Conservation (phyloP, 1,140 invertebrate genomes). For the Ericerus pela region DNA sequence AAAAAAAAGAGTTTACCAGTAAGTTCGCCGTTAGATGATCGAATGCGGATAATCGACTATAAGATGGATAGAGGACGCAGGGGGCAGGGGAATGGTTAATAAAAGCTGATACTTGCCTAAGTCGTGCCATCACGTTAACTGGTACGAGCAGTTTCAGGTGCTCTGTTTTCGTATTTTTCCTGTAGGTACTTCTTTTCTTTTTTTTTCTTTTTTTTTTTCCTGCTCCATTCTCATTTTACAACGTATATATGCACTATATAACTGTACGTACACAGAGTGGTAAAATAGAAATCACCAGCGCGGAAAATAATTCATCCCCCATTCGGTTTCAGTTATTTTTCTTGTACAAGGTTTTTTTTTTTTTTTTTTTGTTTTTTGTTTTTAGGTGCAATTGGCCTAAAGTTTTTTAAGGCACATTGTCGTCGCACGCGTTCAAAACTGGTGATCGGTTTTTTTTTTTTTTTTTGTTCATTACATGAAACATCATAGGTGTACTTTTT, state of each 20-base stretch:
- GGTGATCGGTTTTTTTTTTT: background rate
- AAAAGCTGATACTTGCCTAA: conserved; percentile 7
- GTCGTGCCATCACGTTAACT: conserved; percentile 10
- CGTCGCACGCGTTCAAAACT: background rate
- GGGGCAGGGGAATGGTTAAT: background rate
- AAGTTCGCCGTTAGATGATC: too few species aligned
- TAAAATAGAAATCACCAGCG: conserved; percentile 1
- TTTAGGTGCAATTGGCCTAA: conserved; percentile 5
- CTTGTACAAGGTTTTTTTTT: too few species aligned
- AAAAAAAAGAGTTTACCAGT: too few species aligned
- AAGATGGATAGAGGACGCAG: too few species aligned
- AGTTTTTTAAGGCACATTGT: background rate
- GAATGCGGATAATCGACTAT: conserved; percentile 4
- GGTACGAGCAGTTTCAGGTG: conserved; percentile 8
- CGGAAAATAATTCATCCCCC: conserved; percentile 7
- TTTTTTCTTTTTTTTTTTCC: too few species aligned
- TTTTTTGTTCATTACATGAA: background rate
- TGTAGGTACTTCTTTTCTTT: too few species aligned
- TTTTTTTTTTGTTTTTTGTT: background rate
- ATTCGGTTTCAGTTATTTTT: background rate
- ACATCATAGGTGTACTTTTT: background rate
- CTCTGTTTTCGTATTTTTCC: conserved; percentile 9
- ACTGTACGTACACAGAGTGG: background rate
- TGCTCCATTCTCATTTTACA: too few species aligned
- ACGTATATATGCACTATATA: too few species aligned